Evolutionary conservation across 2,113 vertebrate species (phyloP).

Genomic region (Xerus inauris): DNA sequence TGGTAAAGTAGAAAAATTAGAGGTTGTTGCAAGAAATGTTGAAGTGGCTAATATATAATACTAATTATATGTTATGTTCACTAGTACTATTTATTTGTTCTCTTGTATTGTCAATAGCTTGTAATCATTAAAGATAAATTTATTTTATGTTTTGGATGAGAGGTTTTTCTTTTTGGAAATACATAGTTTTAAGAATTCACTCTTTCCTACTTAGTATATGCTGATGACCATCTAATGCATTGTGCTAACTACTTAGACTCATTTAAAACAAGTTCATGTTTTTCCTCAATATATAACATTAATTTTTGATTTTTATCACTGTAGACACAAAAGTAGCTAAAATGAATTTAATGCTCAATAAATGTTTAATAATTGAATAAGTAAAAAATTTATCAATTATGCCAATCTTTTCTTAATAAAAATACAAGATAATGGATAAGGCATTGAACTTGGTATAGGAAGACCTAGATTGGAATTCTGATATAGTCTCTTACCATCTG

Average conservation of each 20-base stretch:
- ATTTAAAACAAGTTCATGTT: constrained; percentile 39
- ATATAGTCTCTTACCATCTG: neutral
- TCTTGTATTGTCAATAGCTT: neutral
- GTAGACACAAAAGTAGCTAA: neutral
- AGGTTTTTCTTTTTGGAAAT: neutral
- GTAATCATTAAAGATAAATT: neutral
- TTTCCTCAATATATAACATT: neutral
- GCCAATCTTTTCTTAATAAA: neutral
- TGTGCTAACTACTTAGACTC: neutral
- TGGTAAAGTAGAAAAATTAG: constrained; percentile 7
- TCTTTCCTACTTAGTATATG: neutral
- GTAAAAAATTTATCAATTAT: neutral
- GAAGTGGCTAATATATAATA: neutral
- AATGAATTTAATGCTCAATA: neutral
- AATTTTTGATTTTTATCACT: neutral
- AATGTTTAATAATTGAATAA: neutral
- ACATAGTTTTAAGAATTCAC: constrained; percentile 19
- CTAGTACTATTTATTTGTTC: neutral
- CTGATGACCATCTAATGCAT: neutral
- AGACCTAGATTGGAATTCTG: neutral
- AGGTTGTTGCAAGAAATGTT: neutral
- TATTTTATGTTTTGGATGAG: neutral
- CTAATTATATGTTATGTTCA: neutral
- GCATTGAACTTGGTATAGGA: neutral
- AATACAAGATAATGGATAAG: neutral